Base-by-base conservation (phyloP, 2,113 vertebrate genomes). In the Shinisaurus crocodilurus region DNA sequence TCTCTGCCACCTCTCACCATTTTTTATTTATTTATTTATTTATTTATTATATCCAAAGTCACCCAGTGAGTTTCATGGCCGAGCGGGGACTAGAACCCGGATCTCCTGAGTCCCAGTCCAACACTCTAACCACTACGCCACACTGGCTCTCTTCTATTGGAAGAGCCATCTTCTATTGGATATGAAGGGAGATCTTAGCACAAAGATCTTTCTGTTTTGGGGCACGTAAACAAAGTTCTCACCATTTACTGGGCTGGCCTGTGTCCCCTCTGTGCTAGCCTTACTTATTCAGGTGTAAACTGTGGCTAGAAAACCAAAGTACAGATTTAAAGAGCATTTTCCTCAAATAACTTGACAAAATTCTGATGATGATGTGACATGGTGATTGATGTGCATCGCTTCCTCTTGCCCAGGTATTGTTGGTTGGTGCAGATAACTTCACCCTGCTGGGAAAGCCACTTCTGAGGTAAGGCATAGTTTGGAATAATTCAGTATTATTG, bases 351-450 rank as follows among this genome's bases (percentile, higher is more conserved):
- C n/a, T 54, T 80, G 82, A 70, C 85, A 88, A 34, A 23, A 5
- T 0, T 40, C 10, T 82, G 43, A 67, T 77, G 74, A 54, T 86
- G 0, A 80, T 86, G 57, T 72, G 37, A 16, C 75, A 7, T 8
- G 0, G 7, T 81, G 87, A 90, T 20, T 0, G 27, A 88, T 48
- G 57, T 88, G 6, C 1, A 40, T 32, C 3, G 0, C 82, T 90
- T 91, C 1, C 25, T 89, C 87, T 83, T 88, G 82, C 91, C 0
- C 83, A 99, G 98, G 98, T 99, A 45, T 92, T 99, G 93, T 92
- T 99, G 92, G 97, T 98, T 0, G 98, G 98, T 70, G 97, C 98
- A 15, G 97, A 98, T 0, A 91, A 98, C 92, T 99, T 99, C 97
- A 98, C 98, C 0, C 94, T 99, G 0, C 79, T 99, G 0, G 98